Evolutionary conservation across 1,140 invertebrate species (phyloP), one percentile per base, ranked within the genome.

Genomic region (Vanessa atalanta): DNA sequence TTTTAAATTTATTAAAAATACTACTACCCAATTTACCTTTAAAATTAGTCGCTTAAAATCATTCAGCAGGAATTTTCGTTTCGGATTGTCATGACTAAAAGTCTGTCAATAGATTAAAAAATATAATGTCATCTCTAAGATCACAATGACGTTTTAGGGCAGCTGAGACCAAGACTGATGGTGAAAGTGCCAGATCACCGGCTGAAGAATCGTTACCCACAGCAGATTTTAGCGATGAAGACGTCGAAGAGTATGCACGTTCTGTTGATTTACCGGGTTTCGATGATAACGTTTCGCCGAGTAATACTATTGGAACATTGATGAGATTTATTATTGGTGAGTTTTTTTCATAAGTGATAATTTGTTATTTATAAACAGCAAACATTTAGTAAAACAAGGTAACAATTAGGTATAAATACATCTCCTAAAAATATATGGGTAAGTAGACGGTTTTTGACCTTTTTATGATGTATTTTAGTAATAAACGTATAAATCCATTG

Each of bases 281-380:
- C 78, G 97, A 98, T 84, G 97, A 97, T 81, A 97, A 97, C 81
- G 95, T 97, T 4, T 97, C 97, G 0, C 95, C 96, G 0, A 95
- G 94, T 77, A 97, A 97, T 87, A 95, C 94, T 69, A 96, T 97
- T 61, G 94, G 94, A 72, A 93, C 95, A 20, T 93, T 97, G 57
- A 93, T 96, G 66, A 93, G 97, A 78, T 95, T 97, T 80, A 94
- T 96, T 16, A 93, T 97, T 57, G 96, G 95, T 90, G 95, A 97
- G 93, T 72, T 47, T 57, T 57, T 47, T 51, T 14, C 3, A 43
- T 61, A 57, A 55, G 6, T 43, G 37, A 43, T 1, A 43, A 9
- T 43, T 43, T 9, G 37, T 5, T 5, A 43, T 43, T 43, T 43
- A 43, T 43, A 43, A 9, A 43, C 31, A 2, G 31, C 37, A 43